Percentiles rank a stretch among this genome's conserved stretches.
Evolutionary conservation across 2,113 vertebrate species (phyloP).

Genomic region (Egretta garzetta): DNA sequence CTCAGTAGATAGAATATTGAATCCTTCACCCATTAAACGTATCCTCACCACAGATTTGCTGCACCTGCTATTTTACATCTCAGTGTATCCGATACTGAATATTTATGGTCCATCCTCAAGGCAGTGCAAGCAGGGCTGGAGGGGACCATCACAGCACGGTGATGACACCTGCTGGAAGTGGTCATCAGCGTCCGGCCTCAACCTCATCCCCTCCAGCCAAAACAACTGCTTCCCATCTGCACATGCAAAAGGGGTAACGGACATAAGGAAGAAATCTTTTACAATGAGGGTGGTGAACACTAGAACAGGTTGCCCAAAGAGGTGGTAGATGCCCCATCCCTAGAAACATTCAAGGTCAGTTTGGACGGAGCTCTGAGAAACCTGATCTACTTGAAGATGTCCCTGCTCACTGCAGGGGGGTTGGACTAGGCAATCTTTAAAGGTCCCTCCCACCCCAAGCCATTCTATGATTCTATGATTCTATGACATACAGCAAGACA

Average conservation of each 20-base stretch:
- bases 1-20: conserved; percentile 67
- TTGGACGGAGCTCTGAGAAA: rapidly evolving
- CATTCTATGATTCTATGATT: neutral
- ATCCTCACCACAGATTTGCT: conserved; percentile 61
- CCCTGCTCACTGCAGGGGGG: neutral
- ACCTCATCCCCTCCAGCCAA: neutral
- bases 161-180: conserved; percentile 49
- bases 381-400: neutral
- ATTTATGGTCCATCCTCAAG: conserved; percentile 58
- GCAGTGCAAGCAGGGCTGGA: neutral
- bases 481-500: neutral
- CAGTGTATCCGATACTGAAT: conserved; percentile 65
- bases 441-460: neutral
- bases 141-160: neutral
- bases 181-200: neutral
- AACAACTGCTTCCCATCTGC: neutral
- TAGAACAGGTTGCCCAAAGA: neutral
- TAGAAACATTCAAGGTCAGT: neutral
- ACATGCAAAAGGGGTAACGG: neutral
- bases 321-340: neutral
- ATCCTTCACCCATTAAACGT: conserved; percentile 60
- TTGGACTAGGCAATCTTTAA: rapidly evolving
- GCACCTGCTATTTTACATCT: conserved; percentile 76
- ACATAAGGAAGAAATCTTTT: rapidly evolving
- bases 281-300: rapidly evolving